A percentile compares a stretch with the other conserved stretches of the same genome.
Conservation (phyloP, 2,113 vertebrate species). For the Thermophis baileyi region DNA sequence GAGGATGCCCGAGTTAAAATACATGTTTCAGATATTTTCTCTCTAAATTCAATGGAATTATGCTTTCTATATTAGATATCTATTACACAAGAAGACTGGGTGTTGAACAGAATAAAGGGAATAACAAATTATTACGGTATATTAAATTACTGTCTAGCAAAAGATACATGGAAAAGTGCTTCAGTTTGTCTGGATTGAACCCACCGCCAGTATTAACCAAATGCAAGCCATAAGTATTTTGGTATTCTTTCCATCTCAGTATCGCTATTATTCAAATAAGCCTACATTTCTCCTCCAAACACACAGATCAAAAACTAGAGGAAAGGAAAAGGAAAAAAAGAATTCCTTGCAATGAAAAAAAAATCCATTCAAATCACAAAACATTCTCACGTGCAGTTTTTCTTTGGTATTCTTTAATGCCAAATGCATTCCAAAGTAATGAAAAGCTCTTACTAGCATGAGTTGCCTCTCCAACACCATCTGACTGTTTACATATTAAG, state of each 20-base stretch:
- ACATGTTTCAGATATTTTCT: neutral
- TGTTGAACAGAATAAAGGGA: neutral
- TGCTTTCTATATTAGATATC: neutral
- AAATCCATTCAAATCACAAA: constrained; percentile 39
- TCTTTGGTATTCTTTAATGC: constrained; percentile 51
- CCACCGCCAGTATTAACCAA: constrained; percentile 38
- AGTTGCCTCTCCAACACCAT: constrained; percentile 37
- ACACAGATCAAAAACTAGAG: constrained; percentile 54
- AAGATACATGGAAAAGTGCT: neutral
- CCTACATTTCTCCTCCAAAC: constrained; percentile 42
- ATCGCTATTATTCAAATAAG: constrained; percentile 26
- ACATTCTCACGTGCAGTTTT: constrained; percentile 41
- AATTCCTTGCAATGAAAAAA: neutral
- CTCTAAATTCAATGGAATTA: neutral
- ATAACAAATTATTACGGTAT: neutral
- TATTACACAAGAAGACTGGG: neutral
- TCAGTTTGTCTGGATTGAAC: neutral
- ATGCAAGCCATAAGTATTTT: constrained; percentile 54
- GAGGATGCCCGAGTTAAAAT: neutral
- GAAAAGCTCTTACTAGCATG: constrained; percentile 41
- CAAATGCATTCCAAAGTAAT: constrained; percentile 44
- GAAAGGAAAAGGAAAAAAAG: neutral
- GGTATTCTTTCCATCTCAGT: constrained; percentile 52
- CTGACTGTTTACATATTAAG: constrained; percentile 45
- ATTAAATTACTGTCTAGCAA: neutral